Conservation (phyloP, 2,888 invertebrate species). For the Chloroclystis v-ata region DNA sequence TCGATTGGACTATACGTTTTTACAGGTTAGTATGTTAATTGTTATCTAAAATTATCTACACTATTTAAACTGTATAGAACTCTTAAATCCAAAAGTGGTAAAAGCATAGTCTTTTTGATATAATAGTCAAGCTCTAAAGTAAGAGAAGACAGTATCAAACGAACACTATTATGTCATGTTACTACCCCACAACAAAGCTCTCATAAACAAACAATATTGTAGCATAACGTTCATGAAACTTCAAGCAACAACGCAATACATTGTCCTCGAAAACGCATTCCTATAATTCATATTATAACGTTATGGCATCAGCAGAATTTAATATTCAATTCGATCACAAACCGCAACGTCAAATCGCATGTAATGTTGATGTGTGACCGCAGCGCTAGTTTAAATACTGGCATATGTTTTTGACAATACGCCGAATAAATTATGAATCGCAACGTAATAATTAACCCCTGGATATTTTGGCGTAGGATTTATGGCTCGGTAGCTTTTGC, state of each 20-base stretch:
- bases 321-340: constrained; percentile 45
- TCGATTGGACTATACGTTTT: constrained; percentile 82
- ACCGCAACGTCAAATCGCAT: constrained; percentile 55
- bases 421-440: constrained; percentile 28
- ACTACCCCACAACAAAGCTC: no score
- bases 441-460: constrained; percentile 27
- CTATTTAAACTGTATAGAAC: no score
- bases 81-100: no score
- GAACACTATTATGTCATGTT: no score
- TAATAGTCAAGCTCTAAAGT: no score
- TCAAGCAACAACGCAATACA: no score
- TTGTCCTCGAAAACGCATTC: no score
- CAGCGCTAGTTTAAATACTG: constrained; percentile 44
- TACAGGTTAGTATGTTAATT: constrained; percentile 47
- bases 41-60: no score
- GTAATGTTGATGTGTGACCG: constrained; percentile 51
- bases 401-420: constrained; percentile 25
- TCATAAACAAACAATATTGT: background rate
- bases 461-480: constrained; percentile 24
- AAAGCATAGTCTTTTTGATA: no score
- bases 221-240: background rate
- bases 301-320: constrained; percentile 19
- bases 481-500: constrained; percentile 25
- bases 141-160: no score
- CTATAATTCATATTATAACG: background rate